Percentiles rank a stretch among this genome's conserved stretches.
Evolutionary conservation across 1,140 invertebrate species (phyloP).

Genomic region (Eupeodes corollae): DNA sequence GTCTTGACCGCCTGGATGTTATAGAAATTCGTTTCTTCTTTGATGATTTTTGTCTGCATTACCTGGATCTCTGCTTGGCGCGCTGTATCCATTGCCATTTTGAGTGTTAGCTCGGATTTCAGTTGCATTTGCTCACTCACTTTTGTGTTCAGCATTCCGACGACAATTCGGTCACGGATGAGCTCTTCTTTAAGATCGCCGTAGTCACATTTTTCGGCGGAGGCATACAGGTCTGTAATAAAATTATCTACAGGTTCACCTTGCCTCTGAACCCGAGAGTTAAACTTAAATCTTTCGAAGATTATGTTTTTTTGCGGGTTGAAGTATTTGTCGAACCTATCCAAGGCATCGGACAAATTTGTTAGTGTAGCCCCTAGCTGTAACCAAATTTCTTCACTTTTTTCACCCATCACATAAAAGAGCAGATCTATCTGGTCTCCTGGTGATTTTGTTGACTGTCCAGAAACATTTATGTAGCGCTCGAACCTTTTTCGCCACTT

Average conservation of each 20-base stretch:
- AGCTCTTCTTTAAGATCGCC: constrained; percentile 8
- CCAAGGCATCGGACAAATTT: constrained; percentile 1
- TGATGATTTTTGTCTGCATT: not conserved
- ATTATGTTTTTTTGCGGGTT: constrained; percentile 22
- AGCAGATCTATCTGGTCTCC: not conserved
- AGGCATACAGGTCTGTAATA: constrained; percentile 8
- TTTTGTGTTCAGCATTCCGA: constrained; percentile 5
- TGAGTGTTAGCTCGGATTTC: constrained; percentile 6
- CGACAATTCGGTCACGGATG: constrained; percentile 10
- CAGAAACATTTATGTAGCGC: not conserved
- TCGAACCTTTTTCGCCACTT: constrained; percentile 1
- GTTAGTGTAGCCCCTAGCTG: no score
- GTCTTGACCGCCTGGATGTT: constrained; percentile 4
- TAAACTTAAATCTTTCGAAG: constrained; percentile 9
- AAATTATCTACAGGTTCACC: constrained; percentile 10
- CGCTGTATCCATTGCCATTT: constrained; percentile 6
- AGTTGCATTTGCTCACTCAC: constrained; percentile 6
- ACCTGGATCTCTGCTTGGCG: constrained; percentile 5
- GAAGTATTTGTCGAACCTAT: constrained; percentile 27
- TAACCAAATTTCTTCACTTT: constrained; percentile 1
- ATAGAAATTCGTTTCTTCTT: not conserved
- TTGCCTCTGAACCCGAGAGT: constrained; percentile 10
- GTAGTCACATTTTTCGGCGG: constrained; percentile 12
- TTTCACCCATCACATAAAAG: constrained; percentile 1
- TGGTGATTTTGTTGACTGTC: not conserved